A percentile compares a stretch with the other conserved stretches of the same genome.
Conservation (phyloP, 2,113 vertebrate species). For the Bubalus kerabau region DNA sequence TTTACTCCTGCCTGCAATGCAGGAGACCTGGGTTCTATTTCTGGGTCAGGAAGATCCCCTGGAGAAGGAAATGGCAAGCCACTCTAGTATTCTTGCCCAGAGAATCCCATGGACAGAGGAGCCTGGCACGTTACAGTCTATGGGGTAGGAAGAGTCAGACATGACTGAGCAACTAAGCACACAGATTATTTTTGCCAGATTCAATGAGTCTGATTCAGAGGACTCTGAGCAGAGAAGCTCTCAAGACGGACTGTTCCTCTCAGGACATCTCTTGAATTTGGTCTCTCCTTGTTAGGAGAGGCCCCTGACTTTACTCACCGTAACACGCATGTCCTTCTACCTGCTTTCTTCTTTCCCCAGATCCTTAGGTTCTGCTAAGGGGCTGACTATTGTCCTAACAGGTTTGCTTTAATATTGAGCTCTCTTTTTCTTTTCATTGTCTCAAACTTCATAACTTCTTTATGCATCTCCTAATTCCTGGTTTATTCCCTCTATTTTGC, state of each 20-base stretch:
- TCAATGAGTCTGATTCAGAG: background rate
- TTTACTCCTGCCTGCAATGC: background rate
- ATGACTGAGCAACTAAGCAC: background rate
- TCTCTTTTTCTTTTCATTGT: background rate
- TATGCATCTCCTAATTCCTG: background rate
- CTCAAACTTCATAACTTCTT: background rate
- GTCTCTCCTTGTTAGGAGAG: background rate
- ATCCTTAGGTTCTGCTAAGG: background rate
- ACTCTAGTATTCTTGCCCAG: background rate
- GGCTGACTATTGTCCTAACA: background rate
- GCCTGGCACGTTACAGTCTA: background rate
- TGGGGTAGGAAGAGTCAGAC: background rate
- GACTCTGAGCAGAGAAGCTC: background rate
- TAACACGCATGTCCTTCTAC: background rate
- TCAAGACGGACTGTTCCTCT: background rate
- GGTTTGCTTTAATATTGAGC: background rate
- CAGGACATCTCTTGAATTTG: background rate
- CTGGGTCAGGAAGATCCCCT: background rate
- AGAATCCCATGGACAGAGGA: background rate
- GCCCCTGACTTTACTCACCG: background rate
- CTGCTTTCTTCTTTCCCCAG: background rate
- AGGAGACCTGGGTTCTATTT: background rate
- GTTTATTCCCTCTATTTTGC: background rate
- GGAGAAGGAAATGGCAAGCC: background rate
- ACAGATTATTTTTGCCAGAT: background rate